A percentile compares a stretch with the other conserved stretches of the same genome.
Evolutionary conservation across 2,888 invertebrate species (phyloP).

Genomic region (Drosophila recens): DNA sequence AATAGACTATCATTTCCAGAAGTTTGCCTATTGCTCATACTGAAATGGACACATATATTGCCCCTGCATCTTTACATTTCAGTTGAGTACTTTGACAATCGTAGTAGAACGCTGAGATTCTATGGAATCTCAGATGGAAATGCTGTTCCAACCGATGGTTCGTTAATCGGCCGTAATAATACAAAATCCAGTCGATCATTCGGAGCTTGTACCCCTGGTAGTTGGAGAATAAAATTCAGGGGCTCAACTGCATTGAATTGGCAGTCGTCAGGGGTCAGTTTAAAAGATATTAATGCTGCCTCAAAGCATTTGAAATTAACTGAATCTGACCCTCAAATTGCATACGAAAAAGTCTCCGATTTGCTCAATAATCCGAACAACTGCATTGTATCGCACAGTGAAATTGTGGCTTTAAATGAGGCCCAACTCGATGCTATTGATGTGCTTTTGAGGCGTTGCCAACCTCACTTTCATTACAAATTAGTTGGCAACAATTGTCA

Average conservation of each 20-base stretch:
- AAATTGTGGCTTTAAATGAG: background rate
- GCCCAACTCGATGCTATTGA: conserved; percentile 1
- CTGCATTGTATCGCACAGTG: background rate
- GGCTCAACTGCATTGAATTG: background rate
- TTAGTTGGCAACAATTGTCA: conserved; percentile 17
- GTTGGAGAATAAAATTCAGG: background rate
- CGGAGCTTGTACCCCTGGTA: background rate
- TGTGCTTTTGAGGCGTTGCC: background rate
- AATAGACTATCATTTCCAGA: background rate
- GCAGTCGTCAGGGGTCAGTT: background rate
- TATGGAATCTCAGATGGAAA: conserved; percentile 11
- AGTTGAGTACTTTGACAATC: background rate
- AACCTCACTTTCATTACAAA: conserved; percentile 5
- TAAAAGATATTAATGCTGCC: background rate
- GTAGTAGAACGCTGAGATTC: background rate
- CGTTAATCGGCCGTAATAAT: conserved; percentile 4
- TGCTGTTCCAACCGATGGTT: background rate
- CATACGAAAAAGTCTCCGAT: background rate
- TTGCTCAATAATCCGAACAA: background rate
- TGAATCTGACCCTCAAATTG: background rate
- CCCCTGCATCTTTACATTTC: conserved; percentile 1
- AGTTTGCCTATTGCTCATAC: background rate
- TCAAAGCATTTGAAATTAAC: background rate
- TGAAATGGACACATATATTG: background rate
- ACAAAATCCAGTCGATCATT: background rate